Percentiles rank a stretch among this genome's conserved stretches.
phyloP scores from a whole-genome alignment of 1,140 invertebrate genomes.

The Manduca sexta region DNA sequence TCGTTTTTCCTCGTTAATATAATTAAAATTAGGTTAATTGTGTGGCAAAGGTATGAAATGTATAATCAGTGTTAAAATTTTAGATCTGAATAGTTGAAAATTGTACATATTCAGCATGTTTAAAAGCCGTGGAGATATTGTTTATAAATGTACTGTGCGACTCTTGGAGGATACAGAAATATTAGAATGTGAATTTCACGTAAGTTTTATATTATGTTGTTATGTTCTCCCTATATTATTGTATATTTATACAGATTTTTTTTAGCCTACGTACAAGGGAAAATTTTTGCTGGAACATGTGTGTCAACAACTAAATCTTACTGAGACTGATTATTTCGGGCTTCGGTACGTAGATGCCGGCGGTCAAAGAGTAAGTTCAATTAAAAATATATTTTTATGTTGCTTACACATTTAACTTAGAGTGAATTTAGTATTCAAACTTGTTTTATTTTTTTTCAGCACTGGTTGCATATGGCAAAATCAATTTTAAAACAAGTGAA shows the following conservation, averaged over 20 bases:
- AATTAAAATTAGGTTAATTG: conserved; percentile 5
- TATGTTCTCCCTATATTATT: not conserved
- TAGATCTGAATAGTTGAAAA: not conserved
- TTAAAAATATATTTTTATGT: too few species aligned
- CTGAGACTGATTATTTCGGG: conserved; percentile 98
- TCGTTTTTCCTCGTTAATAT: conserved; percentile 5
- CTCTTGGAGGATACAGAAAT: conserved; percentile 96
- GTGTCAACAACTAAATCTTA: conserved; percentile 93
- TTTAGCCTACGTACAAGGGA: conserved; percentile 94
- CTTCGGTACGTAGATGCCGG: conserved; percentile 93
- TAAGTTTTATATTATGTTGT: conserved; percentile 61
- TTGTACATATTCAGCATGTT: conserved; percentile 64
- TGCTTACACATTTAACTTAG: not conserved
- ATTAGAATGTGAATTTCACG: conserved; percentile 96
- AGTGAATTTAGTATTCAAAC: not conserved
- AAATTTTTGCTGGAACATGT: conserved; percentile 95
- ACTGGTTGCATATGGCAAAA: conserved; percentile 96
- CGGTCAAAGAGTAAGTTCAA: conserved; percentile 88
- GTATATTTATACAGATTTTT: conserved; percentile 24
- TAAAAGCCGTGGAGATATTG: conserved; percentile 85
- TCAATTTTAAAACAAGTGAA: conserved; percentile 96
- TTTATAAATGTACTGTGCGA: conserved; percentile 94
- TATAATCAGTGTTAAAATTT: conserved; percentile 6
- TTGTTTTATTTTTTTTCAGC: conserved; percentile 77
- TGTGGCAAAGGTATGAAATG: conserved; percentile 8